Evolutionary conservation across 2,888 invertebrate genomes (phyloP), one percentile per base, ranked within the genome.

Genomic region (Trichogramma evanescens): DNA sequence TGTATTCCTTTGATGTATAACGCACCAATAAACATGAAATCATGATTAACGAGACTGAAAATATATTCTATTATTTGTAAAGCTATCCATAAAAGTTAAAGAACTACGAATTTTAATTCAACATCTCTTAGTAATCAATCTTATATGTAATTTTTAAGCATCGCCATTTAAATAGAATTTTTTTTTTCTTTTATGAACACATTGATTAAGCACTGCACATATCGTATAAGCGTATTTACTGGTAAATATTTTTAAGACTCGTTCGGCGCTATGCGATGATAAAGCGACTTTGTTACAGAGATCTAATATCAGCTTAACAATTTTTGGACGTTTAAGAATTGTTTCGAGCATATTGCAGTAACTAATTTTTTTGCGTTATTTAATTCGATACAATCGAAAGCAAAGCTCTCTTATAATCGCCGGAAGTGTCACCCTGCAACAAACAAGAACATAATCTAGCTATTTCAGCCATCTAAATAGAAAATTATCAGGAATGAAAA

Each of bases 401-500:
- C 77, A 95, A 86, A 75, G 91, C 87, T 82, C 89, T 89, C 84
- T 88, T 93, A 86, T 94, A 95, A 84, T 94, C 92, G 73, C 94
- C 94, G 74, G 92, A 91, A 68, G 93, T 93, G 82, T 94, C 94
- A 74, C 87, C 91, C 91, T 93, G 87, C 76, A 89, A 87, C 77
- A 74, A 73, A 68, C 61, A 63, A 63, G 58, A 66, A 56, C 13
- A 62, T 56, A 42, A 39, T 13, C 50, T 48, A 6, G 42, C 52
- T 54, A 46, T 56, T 59, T 50, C 44, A 42, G 13, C 10, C 44
- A 55, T n/a, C 51, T 54, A 38, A 38, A 45, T 42, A 50, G 57
- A 49, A 54, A 6, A 56, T 50, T 52, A 54, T 39, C 45, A 40
- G 54, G 61, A 59, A 40, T 52, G 41, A 51, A 38, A 59, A 39